Conservation (phyloP, 1,140 invertebrate genomes). For the Megalopta genalis region DNA sequence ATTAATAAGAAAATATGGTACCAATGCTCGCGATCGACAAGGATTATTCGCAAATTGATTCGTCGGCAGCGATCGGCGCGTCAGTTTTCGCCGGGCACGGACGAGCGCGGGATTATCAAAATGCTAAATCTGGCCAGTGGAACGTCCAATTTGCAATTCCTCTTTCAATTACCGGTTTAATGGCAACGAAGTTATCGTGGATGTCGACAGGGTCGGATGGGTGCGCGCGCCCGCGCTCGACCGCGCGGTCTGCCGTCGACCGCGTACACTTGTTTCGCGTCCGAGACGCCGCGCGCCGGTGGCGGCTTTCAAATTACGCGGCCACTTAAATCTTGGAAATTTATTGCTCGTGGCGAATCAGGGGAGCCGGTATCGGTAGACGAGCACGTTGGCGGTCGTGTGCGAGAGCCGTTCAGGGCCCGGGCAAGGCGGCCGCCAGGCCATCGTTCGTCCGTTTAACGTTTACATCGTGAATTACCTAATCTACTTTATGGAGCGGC, state of each 20-base stretch:
- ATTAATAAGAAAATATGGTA: too few relatives aligned
- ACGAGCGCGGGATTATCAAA: not conserved
- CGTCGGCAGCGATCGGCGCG: too few relatives aligned
- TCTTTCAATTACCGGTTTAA: not conserved
- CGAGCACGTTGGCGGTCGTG: not conserved
- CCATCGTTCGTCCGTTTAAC: conserved; percentile 55
- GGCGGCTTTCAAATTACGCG: conserved; percentile 53
- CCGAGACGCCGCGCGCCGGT: not conserved
- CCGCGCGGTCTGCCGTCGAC: too few relatives aligned
- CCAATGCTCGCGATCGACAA: too few relatives aligned
- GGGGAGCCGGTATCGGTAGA: conserved; percentile 29
- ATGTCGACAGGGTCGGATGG: not conserved
- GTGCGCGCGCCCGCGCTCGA: too few relatives aligned
- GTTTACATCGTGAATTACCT: conserved; percentile 62
- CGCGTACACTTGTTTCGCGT: conserved; percentile 38
- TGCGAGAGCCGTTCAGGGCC: not conserved
- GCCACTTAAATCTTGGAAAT: conserved; percentile 60
- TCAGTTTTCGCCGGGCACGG: too few relatives aligned
- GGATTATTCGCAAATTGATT: too few relatives aligned
- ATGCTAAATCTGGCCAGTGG: not conserved
- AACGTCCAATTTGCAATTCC: not conserved
- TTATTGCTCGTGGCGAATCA: conserved; percentile 52
- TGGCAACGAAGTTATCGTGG: not conserved
- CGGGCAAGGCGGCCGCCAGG: not conserved
- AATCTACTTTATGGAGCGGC: conserved; percentile 63